Evolutionary conservation across 2,113 vertebrate species (phyloP).

Genomic region (Melanerpes aurifrons): DNA sequence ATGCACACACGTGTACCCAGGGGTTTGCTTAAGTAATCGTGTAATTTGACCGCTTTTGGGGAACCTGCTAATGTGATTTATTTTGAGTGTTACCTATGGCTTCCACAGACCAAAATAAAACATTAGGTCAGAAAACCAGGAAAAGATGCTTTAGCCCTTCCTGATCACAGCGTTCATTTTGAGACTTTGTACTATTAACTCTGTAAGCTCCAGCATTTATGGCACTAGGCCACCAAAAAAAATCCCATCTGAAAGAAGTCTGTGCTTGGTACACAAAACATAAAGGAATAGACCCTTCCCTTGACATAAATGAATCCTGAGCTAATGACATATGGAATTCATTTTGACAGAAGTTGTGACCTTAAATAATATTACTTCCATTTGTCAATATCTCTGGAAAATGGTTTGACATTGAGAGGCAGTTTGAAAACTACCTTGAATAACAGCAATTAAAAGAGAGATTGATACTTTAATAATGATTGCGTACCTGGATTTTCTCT

Average conservation of each 20-base stretch:
- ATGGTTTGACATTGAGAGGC: conserved; percentile 54
- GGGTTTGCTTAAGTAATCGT: conserved; percentile 56
- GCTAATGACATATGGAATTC: conserved; percentile 61
- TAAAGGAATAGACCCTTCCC: not conserved
- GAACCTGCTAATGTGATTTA: conserved; percentile 71
- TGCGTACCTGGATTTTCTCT: conserved; percentile 69
- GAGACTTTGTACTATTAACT: not conserved
- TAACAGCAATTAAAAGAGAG: conserved; percentile 57
- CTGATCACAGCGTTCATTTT: not conserved
- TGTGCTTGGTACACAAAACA: not conserved
- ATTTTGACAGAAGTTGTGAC: conserved; percentile 68
- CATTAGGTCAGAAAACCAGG: conserved; percentile 13
- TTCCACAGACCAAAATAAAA: conserved; percentile 51
- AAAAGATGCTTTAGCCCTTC: conserved; percentile 55
- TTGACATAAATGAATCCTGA: conserved; percentile 52
- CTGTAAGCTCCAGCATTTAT: not conserved
- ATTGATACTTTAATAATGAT: conserved; percentile 66
- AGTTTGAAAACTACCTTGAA: conserved; percentile 59
- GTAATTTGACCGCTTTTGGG: conserved; percentile 70
- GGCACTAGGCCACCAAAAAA: not conserved
- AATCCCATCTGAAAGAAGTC: not conserved
- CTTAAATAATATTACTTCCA: conserved; percentile 67
- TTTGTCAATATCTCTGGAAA: conserved; percentile 72
- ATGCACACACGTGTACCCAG: not conserved
- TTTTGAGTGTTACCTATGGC: conserved; percentile 50